Base-by-base conservation (phyloP, 2,113 vertebrate species). In the Petrocephalus microphthalmus region DNA sequence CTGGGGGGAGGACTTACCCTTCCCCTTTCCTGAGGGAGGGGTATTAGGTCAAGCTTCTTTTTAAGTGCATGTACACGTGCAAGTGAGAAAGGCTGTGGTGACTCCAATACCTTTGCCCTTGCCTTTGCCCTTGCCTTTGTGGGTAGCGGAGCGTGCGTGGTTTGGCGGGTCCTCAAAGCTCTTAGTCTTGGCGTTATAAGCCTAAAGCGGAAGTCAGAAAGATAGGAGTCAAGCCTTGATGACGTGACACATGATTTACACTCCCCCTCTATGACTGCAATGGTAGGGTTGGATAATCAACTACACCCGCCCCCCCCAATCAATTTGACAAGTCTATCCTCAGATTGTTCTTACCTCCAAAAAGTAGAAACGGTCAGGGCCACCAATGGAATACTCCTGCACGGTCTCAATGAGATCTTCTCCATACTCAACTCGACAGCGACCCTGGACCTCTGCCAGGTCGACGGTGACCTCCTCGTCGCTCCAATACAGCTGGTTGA, bases 401-500 rank as follows among this genome's bases (percentile, higher is more conserved):
- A 98, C 93, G 0, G 95, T 94, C 89, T 96, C 94, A 0, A 94
- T 92, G 51, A 99, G 94, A 89, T 99, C 98, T 89, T 99, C 98
- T 0, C 95, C 97, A 0, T 99, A 99, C 88, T 98, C 96, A 19
- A 99, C 96, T 0, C 94, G 94, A 90, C 97, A 99, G 54, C 95
- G 96, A 0, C 97, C 97, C 29, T 98, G 97, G 7, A 98, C 96
- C 0, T 96, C 96, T 0, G 90, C 91, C 94, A 99, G 96, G 52
- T 94, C 96, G 11, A 99, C 97, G 0, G 94, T 95, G 0, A 95
- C 95, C 90, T 99, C 97, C 91, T 99, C 98, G 0, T 99, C 97
- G 0, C 98, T 98, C 98, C 98, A 99, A 93, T 98, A 99, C 0
- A 99, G 93, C 89, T 98, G 93, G 93, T 99, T 99, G 92, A 99